Base-by-base conservation (phyloP, 35 echinoderm and acorn worm genomes). In the Patiria miniata region DNA sequence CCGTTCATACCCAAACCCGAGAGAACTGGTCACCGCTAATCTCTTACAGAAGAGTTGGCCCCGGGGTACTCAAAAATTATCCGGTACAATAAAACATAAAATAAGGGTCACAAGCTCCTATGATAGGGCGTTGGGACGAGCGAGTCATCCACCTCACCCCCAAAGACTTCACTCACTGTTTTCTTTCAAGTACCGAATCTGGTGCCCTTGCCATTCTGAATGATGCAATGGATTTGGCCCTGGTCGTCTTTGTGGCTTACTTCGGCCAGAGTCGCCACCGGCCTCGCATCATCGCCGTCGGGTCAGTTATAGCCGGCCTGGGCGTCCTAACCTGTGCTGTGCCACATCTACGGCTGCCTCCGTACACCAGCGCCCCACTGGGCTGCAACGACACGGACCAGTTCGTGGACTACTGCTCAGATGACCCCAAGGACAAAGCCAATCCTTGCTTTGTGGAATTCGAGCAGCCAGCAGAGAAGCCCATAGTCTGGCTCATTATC, bases 211-310 rank as follows among this genome's bases (percentile, higher is more conserved):
- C 76, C 17, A 87, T 93, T 2, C 56, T 83, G 8, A 77, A 88
- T 47, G 91, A 93, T 29, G 78, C 88, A 37, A 34, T 83, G 37
- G 47, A 69, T 32, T 21, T 89, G 8, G 5, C 82, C 21, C 76
- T 88, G 29, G 82, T 89, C 8, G 28, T 93, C 1, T 83, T 83
- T 44, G 81, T 73, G 8, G 59, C 79, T 47, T 85, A 89, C 50
- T 93, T 89, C 29, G 91, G 91, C 8, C 81, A 89, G 29, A 79
- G 22, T 28, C 40, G 79, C 0, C 86, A 93, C 32, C 42, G 91
- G 1, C 91, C 91, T 0, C 69, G 81, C 38, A 89, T 87, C 81
- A 85, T 93, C 5, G 86, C 60, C 3, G 17, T 81, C 0, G 91
- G 91, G 7, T 19, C 52, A 5, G 1, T 89, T 36, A 5, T 93